A percentile compares a stretch with the other conserved stretches of the same genome.
Conservation (phyloP, 2,797 vertebrate species). For the Luscinia megarhynchos region DNA sequence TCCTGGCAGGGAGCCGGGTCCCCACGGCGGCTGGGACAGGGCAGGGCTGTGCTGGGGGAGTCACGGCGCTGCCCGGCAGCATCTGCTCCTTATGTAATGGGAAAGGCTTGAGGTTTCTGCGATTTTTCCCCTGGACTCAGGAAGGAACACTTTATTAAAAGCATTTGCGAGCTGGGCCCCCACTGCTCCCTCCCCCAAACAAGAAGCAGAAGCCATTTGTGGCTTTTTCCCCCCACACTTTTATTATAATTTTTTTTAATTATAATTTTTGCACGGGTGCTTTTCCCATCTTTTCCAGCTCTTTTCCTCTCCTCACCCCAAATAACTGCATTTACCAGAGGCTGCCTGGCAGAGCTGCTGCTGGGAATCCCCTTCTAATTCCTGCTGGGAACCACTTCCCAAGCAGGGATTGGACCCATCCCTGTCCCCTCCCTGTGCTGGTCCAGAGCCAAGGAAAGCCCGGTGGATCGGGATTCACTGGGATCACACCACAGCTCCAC, state of each 20-base stretch:
- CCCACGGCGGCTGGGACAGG: too few species aligned
- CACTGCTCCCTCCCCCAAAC: background rate
- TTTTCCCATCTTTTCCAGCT: background rate
- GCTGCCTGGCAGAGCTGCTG: background rate
- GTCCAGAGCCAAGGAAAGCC: background rate
- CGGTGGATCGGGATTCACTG: rapidly evolving
- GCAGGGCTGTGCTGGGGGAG: background rate
- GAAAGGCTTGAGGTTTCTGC: slow-evolving; percentile 42
- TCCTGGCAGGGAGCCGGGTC: background rate
- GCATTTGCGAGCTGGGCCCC: background rate
- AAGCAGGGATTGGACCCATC: background rate
- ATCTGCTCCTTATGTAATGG: slow-evolving; percentile 52
- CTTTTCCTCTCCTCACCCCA: rapidly evolving
- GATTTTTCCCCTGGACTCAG: slow-evolving; percentile 25
- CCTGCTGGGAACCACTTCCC: background rate
- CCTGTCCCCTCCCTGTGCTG: background rate
- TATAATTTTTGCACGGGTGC: background rate
- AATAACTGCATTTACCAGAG: rapidly evolving
- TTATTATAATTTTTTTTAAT: background rate
- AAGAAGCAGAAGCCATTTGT: background rate
- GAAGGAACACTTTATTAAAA: slow-evolving; percentile 72
- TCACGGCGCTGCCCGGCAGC: slow-evolving; percentile 18
- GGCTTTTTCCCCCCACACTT: rapidly evolving
- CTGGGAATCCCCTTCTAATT: too few species aligned
- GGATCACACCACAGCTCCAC: background rate